These are phyloP conservation scores for Monopis laevigella DNA, from an alignment of 2,888 invertebrate species.

Conservation along the genomic window DNA sequence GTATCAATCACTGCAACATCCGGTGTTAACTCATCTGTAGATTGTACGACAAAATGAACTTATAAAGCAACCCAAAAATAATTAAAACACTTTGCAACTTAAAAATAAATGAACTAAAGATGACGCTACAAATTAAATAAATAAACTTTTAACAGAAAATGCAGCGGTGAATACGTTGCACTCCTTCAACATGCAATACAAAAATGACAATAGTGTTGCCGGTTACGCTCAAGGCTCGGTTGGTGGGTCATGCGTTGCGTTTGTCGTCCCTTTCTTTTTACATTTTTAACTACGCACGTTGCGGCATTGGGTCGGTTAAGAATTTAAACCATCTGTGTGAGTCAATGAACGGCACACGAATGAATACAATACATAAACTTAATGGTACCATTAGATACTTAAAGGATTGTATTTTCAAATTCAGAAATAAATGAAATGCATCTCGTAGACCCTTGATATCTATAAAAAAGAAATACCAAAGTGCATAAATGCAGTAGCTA, in stretches of 20 bases:
- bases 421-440: no score
- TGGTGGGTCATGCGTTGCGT: neutral
- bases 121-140: conserved; percentile 9
- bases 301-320: no score
- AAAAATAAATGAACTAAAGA: conserved; percentile 10
- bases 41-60: conserved; percentile 40
- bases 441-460: no score
- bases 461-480: no score
- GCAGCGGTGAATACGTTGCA: conserved; percentile 9
- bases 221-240: conserved; percentile 33
- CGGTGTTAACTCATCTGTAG: conserved; percentile 57
- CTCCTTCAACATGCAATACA: conserved; percentile 29
- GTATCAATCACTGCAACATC: conserved; percentile 58
- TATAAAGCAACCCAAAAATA: conserved; percentile 6
- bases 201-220: no score
- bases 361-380: no score
- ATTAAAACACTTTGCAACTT: conserved; percentile 11
- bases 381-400: no score
- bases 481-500: no score
- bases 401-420: no score
- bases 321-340: no score
- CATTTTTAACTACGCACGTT: conserved; percentile 47
- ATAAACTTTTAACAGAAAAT: conserved; percentile 10
- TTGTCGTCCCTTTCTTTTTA: no score
- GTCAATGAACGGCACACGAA: no score